Evolutionary conservation across 2,113 vertebrate genomes (phyloP), one percentile per base, ranked within the genome.

Genomic region (Chaenocephalus aceratus): DNA sequence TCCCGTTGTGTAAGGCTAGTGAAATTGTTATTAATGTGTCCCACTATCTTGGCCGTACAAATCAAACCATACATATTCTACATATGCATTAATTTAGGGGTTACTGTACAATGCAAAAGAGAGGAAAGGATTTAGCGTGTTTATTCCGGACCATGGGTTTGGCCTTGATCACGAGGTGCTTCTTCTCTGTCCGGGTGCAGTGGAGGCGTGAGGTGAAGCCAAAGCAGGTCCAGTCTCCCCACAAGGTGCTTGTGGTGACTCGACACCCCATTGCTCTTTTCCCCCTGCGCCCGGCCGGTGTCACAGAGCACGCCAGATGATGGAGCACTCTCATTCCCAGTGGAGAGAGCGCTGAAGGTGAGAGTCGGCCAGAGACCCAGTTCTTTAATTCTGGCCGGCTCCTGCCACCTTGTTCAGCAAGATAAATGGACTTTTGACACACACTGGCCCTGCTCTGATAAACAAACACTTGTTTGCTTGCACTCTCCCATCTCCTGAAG

Each of bases 321-420:
- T 95, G 93, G 92, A 95, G 90, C 86, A 92, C 92, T 91, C 91
- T 94, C 92, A 95, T 94, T 94, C 94, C 89, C 46, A 65, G 88
- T 80, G 84, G 88, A 86, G 88, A 89, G 91, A 93, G 87, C 62
- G 85, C 90, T 92, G 92, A 93, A 91, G 89, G 91, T 90, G 91
- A 94, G 88, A 90, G 90, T 91, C 88, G 68, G 84, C 90, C 82
- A 26, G 83, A 87, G 83, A 91, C 89, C 90, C 68, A 89, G 77
- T 93, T 90, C 86, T 93, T 92, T 92, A 93, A 93, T 92, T 87
- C 86, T 80, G 77, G 69, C 78, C 53, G 73, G 88, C 85, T 84
- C 77, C 86, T 91, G 90, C 89, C 90, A 87, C 83, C 89, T 94
- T 85, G 87, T 93, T 94, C 90, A 85, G 80, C 72, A 92, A 93